Evolutionary conservation across 2,797 vertebrate species (phyloP).

Genomic region (Pipistrellus pygmaeus): DNA sequence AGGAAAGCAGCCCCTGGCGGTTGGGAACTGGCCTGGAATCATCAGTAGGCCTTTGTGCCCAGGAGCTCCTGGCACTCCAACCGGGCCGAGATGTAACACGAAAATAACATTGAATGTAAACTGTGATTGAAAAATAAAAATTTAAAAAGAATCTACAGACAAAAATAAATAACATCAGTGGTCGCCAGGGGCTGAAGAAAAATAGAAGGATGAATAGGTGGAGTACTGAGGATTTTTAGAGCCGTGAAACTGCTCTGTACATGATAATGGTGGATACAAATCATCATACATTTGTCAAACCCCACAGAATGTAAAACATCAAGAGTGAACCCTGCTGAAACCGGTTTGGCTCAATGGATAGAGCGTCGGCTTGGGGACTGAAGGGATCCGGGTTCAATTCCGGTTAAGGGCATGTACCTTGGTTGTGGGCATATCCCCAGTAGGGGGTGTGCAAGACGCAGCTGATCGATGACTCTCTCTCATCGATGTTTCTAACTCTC

Average conservation of each 20-base stretch:
- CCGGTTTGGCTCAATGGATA: no score
- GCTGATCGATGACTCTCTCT: no score
- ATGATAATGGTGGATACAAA: neutral
- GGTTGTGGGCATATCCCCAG: no score
- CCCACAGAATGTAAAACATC: neutral
- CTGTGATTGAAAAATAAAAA: neutral
- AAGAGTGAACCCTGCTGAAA: neutral
- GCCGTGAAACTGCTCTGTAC: neutral
- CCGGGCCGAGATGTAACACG: neutral
- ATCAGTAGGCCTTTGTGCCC: neutral
- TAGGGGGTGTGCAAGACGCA: no score
- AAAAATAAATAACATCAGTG: neutral
- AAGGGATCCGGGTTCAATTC: no score
- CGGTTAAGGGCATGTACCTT: no score
- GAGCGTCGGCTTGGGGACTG: no score
- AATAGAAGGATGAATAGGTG: neutral
- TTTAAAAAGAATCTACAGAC: neutral
- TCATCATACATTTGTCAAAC: neutral
- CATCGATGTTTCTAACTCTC: no score
- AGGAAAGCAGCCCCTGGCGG: neutral
- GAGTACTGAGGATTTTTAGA: neutral
- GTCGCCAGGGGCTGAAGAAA: neutral
- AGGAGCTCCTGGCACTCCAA: neutral
- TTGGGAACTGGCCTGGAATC: neutral
- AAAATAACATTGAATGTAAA: neutral